These are phyloP conservation scores for Lypha dubia DNA, from an alignment of 2,888 invertebrate species.

Conservation along the genomic window DNA sequence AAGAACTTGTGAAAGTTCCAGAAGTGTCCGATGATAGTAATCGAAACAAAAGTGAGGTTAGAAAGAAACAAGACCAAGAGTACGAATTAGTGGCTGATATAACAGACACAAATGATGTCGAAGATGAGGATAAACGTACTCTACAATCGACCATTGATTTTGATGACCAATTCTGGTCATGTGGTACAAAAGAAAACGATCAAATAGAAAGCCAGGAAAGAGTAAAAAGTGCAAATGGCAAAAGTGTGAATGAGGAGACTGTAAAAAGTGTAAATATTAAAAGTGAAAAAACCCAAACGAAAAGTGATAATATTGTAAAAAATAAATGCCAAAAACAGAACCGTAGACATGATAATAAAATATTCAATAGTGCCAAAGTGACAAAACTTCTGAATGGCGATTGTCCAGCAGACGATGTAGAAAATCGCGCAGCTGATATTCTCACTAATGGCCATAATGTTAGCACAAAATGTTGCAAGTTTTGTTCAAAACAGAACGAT, in stretches of 20 bases:
- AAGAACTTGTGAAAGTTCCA: background rate
- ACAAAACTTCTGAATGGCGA: conserved; percentile 7
- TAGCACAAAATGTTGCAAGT: conserved; percentile 3
- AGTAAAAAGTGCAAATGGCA: background rate
- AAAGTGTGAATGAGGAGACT: background rate
- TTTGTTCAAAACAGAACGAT: conserved; percentile 29
- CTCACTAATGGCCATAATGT: conserved; percentile 27
- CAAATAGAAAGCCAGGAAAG: background rate
- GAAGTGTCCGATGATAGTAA: background rate
- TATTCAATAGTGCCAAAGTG: background rate
- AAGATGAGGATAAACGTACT: background rate
- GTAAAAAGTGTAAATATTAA: background rate
- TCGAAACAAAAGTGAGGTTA: background rate
- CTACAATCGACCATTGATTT: conserved; percentile 34
- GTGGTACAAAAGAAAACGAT: background rate
- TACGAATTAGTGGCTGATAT: conserved; percentile 21
- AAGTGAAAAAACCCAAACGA: background rate
- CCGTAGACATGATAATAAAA: background rate
- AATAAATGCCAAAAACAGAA: background rate
- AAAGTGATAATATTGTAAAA: background rate
- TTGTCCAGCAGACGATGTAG: background rate
- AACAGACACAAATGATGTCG: background rate
- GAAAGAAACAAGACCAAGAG: conserved; percentile 6
- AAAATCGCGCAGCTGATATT: too few species aligned
- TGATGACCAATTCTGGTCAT: conserved; percentile 54